These are phyloP conservation scores for Synanceia verrucosa DNA, from an alignment of 2,797 vertebrate genomes.

Conservation along the genomic window DNA sequence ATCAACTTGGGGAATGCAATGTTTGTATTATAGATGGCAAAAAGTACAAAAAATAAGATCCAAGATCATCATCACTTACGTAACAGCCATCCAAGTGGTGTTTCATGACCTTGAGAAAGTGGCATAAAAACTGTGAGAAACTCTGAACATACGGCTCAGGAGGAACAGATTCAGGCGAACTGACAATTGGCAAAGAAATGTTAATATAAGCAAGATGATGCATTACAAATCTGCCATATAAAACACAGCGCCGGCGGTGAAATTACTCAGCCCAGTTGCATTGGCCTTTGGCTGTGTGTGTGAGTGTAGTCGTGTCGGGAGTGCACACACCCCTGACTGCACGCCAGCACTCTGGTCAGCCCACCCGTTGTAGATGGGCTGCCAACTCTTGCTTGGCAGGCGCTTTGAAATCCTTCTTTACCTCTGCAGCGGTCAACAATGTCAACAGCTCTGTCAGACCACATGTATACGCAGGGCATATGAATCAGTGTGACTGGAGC, in stretches of 20 bases:
- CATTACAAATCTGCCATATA: conserved; percentile 64
- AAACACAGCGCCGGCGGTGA: conserved; percentile 61
- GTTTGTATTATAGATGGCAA: not conserved
- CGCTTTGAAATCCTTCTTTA: conserved; percentile 64
- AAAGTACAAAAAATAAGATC: not conserved
- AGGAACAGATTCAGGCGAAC: conserved; percentile 34
- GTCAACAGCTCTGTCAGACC: conserved; percentile 71
- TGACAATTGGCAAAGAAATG: conserved; percentile 59
- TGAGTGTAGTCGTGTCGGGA: conserved; percentile 43
- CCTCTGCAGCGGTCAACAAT: conserved; percentile 73
- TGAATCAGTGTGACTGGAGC: conserved; percentile 66
- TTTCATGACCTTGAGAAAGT: conserved; percentile 17
- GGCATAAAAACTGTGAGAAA: conserved; percentile 46
- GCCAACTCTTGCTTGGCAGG: conserved; percentile 74
- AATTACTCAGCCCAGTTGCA: conserved; percentile 54
- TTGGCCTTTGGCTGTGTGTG: conserved; percentile 38
- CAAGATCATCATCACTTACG: not conserved
- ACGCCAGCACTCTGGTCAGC: conserved; percentile 66
- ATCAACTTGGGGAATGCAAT: not conserved
- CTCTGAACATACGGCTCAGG: conserved; percentile 25
- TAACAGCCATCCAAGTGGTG: not conserved
- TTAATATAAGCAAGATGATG: conserved; percentile 65
- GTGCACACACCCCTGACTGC: conserved; percentile 38
- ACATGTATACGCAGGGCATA: conserved; percentile 57
- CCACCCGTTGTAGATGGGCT: conserved; percentile 63